These are phyloP conservation scores for Clarias batrachus DNA, from an alignment of 2,113 vertebrate genomes.

Conservation along the genomic window DNA sequence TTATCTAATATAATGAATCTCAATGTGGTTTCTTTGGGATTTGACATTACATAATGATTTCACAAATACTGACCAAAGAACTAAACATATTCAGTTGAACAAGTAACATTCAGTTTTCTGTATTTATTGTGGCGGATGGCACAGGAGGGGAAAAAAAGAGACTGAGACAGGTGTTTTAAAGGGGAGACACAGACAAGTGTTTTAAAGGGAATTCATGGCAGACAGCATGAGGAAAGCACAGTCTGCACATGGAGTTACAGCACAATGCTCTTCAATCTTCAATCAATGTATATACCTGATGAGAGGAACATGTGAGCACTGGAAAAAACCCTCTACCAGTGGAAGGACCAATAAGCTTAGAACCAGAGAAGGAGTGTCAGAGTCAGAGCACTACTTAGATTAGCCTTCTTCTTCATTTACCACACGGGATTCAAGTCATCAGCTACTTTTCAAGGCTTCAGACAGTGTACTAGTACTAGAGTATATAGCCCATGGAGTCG, in stretches of 20 bases:
- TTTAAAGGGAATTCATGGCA: slow-evolving; percentile 33
- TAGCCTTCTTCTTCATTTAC: not conserved
- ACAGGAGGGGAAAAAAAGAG: too few relatives aligned
- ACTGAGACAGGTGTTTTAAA: slow-evolving; percentile 9
- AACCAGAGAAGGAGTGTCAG: not conserved
- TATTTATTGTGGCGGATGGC: not conserved
- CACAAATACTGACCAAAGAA: slow-evolving; percentile 24
- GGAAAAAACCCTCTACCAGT: slow-evolving; percentile 1
- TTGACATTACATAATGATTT: slow-evolving; percentile 39
- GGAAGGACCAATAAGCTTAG: not conserved
- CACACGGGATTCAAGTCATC: not conserved
- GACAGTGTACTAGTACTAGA: not conserved
- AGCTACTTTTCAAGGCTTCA: not conserved
- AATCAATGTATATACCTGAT: not conserved
- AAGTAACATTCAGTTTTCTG: not conserved
- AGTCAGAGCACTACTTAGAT: not conserved
- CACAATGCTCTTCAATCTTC: not conserved
- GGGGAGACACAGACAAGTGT: slow-evolving; percentile 23
- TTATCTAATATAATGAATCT: slow-evolving; percentile 32
- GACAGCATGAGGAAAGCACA: not conserved
- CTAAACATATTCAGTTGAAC: slow-evolving; percentile 17
- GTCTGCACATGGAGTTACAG: slow-evolving; percentile 9
- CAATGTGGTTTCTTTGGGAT: slow-evolving; percentile 33
- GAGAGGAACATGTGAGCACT: not conserved
- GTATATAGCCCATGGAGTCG: not conserved